Evolutionary conservation across 2,888 invertebrate genomes (phyloP).

Genomic region (Nebria salina): DNA sequence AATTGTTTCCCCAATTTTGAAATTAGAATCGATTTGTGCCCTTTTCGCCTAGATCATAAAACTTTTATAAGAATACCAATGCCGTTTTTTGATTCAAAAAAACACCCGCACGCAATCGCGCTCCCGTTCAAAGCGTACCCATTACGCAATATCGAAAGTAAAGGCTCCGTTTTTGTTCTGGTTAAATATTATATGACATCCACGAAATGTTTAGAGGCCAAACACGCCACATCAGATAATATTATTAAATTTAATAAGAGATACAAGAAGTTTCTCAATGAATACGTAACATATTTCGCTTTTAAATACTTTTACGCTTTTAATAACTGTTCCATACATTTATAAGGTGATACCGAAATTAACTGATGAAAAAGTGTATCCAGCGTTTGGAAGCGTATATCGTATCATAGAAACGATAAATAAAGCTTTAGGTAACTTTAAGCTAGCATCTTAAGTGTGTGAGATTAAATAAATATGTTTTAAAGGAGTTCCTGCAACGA

Average conservation of each 20-base stretch:
- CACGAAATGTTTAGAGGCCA: constrained; percentile 64
- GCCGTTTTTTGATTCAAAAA: constrained; percentile 69
- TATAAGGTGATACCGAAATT: constrained; percentile 65
- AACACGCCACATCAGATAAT: constrained; percentile 56
- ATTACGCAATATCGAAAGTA: constrained; percentile 63
- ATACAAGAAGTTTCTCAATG: constrained; percentile 67
- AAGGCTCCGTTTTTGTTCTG: constrained; percentile 62
- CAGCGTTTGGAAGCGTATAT: constrained; percentile 62
- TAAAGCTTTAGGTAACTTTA: constrained; percentile 53
- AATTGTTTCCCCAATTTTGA: not conserved
- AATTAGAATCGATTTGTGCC: not conserved
- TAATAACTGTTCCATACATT: too few species aligned
- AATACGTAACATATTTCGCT: constrained; percentile 56
- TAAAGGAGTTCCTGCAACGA: too few species aligned
- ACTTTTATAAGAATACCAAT: constrained; percentile 61
- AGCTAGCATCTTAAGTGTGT: too few species aligned
- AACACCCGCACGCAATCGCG: constrained; percentile 67
- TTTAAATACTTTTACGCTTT: too few species aligned
- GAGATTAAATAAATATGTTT: too few species aligned
- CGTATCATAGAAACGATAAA: constrained; percentile 61
- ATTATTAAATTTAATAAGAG: constrained; percentile 64
- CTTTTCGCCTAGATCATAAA: constrained; percentile 9
- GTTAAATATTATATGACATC: constrained; percentile 68
- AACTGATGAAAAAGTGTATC: constrained; percentile 70
- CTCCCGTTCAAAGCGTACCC: constrained; percentile 68